Evolutionary conservation across 2,888 invertebrate species (phyloP).

Genomic region (Syrphus vitripennis): DNA sequence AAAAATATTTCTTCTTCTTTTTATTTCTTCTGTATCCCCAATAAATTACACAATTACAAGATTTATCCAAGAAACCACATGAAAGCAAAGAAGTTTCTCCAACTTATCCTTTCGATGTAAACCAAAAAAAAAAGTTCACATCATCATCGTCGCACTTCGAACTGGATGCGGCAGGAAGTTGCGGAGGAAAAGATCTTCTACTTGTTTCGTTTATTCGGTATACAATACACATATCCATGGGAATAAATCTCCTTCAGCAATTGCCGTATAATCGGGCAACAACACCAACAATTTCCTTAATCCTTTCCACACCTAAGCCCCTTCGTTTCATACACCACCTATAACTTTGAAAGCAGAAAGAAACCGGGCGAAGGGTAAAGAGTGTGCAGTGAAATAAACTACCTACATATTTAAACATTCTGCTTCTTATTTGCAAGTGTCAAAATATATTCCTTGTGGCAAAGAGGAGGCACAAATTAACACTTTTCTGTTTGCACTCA

Average conservation of each 20-base stretch:
- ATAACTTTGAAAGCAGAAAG: not conserved
- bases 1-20: not conserved
- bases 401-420: conserved; percentile 34
- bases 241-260: conserved; percentile 20
- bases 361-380: too few relatives aligned
- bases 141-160: conserved; percentile 23
- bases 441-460: conserved; percentile 61
- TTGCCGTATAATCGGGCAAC: conserved; percentile 21
- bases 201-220: not conserved
- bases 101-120: conserved; percentile 23
- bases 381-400: not conserved
- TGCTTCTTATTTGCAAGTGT: conserved; percentile 66
- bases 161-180: not conserved
- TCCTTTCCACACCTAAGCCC: conserved; percentile 6
- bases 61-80: conserved; percentile 54
- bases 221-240: not conserved
- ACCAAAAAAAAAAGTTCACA: conserved; percentile 26
- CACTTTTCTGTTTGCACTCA: conserved; percentile 69
- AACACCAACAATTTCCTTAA: conserved; percentile 26
- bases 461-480: conserved; percentile 60
- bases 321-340: not conserved
- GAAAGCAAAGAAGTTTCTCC: conserved; percentile 45
- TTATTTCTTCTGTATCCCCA: not conserved
- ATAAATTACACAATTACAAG: conserved; percentile 62
- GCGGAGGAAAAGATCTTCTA: conserved; percentile 10